Evolutionary conservation across 2,888 invertebrate genomes (phyloP).

Genomic region (Bembecia ichneumoniformis): DNA sequence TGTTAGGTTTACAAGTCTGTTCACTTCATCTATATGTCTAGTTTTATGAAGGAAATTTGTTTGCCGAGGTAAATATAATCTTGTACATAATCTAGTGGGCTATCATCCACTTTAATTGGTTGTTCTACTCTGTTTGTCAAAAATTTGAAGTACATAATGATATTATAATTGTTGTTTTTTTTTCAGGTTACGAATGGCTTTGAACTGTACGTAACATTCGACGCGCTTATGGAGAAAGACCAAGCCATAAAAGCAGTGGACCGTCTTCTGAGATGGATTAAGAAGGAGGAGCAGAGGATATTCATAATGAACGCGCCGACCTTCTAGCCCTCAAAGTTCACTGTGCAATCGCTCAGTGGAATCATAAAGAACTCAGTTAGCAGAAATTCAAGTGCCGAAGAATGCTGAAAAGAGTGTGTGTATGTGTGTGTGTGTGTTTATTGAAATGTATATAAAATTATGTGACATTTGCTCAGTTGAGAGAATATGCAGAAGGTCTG

Average conservation of each 20-base stretch:
- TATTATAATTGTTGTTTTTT: conserved; percentile 1
- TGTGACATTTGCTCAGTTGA: too few species aligned
- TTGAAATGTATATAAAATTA: too few species aligned
- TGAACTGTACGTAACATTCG: conserved; percentile 93
- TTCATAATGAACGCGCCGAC: conserved; percentile 90
- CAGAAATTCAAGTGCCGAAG: conserved; percentile 32
- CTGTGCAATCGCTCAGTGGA: conserved; percentile 32
- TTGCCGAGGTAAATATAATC: too few species aligned
- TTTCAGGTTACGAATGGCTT: conserved; percentile 88
- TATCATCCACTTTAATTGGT: too few species aligned
- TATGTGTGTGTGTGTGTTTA: too few species aligned
- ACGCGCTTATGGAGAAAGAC: conserved; percentile 89
- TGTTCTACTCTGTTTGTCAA: too few species aligned
- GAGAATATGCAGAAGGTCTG: too few species aligned
- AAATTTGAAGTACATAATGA: too few species aligned
- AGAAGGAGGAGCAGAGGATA: conserved; percentile 90
- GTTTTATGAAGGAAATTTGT: too few species aligned
- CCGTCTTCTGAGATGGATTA: conserved; percentile 93
- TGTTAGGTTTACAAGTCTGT: too few species aligned
- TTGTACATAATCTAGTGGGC: too few species aligned
- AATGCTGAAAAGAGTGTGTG: conserved; percentile 2
- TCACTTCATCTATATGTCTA: too few species aligned
- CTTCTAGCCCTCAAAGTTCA: conserved; percentile 69
- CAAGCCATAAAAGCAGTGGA: conserved; percentile 89
- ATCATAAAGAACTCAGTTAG: conserved; percentile 40